Base-by-base conservation (phyloP, 1,140 invertebrate species). In the Drosophila littoralis region DNA sequence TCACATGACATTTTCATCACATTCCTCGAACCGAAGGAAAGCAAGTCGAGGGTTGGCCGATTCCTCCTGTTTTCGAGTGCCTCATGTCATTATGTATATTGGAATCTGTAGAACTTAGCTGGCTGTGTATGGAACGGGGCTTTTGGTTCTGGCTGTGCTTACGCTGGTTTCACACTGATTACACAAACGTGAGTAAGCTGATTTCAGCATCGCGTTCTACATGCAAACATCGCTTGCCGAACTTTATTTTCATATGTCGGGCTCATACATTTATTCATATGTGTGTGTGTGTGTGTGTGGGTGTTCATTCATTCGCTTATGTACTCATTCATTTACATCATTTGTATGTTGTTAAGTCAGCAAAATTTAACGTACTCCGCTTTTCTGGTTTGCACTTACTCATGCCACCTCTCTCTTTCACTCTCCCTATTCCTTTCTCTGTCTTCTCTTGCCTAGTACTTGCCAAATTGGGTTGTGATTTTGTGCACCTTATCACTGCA, bases 321-420 rank as follows among this genome's bases (percentile, higher is more conserved):
- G 80, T 82, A 88, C 79, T 86, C 84, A 88, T 88, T 88, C 83
- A 88, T 88, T 88, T 86, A 88, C 83, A 86, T 86, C 83, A 86
- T 86, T 86, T 88, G 84, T 79, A 83, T 88, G 83, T 80, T 88
- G 83, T 88, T 89, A 88, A 88, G 83, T 88, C 83, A 83, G 84
- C 83, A 89, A 79, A 88, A 83, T 75, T 83, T 83, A 81, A 86
- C 82, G 83, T 81, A 86, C 82, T 86, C 15, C 50, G 45, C 66
- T 55, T 73, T 48, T 64, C 84, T 75, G 83, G 83, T 88, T 88
- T 88, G 79, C 83, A 88, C 79, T 83, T 69, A 65, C 78, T 70
- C 66, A 51, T 63, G 45, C 38, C 58, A 13, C 54, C 48, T 38
- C 42, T 58, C 40, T 36, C 45, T 57, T 28, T 13, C 46, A 13